A percentile compares a stretch with the other conserved stretches of the same genome.
phyloP scores from a whole-genome alignment of 2,888 invertebrate species.

The Macaria notata region DNA sequence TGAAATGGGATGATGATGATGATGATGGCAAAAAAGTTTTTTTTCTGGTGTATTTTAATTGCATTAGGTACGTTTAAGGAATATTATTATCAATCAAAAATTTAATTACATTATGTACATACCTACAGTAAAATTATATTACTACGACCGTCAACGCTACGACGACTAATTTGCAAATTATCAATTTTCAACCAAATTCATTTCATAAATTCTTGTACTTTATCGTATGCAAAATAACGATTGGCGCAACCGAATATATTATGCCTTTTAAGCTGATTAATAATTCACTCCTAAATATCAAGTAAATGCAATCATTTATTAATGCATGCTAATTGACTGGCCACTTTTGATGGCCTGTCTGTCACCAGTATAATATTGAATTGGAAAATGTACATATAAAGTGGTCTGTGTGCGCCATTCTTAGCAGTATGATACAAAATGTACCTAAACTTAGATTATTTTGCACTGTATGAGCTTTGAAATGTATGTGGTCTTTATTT shows the following conservation, averaged over 20 bases:
- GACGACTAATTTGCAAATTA: neutral
- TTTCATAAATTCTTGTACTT: slow-evolving; percentile 1
- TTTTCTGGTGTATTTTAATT: too few relatives aligned
- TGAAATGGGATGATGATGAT: too few relatives aligned
- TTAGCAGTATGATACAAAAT: too few relatives aligned
- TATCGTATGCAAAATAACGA: slow-evolving; percentile 9
- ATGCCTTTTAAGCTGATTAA: slow-evolving; percentile 9
- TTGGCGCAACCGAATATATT: slow-evolving; percentile 10
- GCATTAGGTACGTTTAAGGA: too few relatives aligned
- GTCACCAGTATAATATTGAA: slow-evolving; percentile 2
- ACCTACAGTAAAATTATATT: too few relatives aligned
- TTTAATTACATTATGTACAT: too few relatives aligned
- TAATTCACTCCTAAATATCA: slow-evolving; percentile 11
- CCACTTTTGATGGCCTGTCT: slow-evolving; percentile 15
- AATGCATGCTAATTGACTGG: slow-evolving; percentile 18
- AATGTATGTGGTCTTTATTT: too few relatives aligned
- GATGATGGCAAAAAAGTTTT: too few relatives aligned
- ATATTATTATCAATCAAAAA: too few relatives aligned
- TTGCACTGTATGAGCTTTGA: too few relatives aligned
- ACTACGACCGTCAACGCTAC: too few relatives aligned
- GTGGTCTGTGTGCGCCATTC: neutral
- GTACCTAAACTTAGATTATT: too few relatives aligned
- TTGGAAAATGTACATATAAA: neutral
- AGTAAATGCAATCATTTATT: slow-evolving; percentile 16
- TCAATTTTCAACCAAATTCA: neutral